Evolutionary conservation across 2,888 invertebrate species (phyloP).

Genomic region (Nasonovia ribisnigri): DNA sequence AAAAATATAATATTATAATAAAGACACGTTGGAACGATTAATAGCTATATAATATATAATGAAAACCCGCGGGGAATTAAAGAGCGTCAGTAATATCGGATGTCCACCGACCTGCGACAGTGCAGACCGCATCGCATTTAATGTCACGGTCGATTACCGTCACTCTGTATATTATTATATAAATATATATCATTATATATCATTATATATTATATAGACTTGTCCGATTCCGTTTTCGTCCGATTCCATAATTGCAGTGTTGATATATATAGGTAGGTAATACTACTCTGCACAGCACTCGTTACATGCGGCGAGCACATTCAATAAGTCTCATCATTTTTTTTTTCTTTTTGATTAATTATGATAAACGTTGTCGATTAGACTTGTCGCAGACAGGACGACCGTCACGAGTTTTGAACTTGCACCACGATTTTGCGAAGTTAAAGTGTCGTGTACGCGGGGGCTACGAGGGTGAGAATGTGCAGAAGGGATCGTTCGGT

Average conservation of each 20-base stretch:
- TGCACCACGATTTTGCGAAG: neutral
- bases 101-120: slow-evolving; percentile 32
- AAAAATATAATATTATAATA: neutral
- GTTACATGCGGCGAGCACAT: neutral
- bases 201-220: neutral
- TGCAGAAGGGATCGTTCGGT: neutral
- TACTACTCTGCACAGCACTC: neutral
- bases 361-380: neutral
- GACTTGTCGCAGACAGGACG: slow-evolving; percentile 12
- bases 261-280: neutral
- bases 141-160: slow-evolving; percentile 43
- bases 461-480: neutral
- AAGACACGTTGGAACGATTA: neutral
- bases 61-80: neutral
- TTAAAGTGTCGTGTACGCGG: neutral
- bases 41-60: neutral
- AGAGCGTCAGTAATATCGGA: slow-evolving; percentile 25
- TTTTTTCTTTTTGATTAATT: neutral
- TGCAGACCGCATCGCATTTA: slow-evolving; percentile 26
- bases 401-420: neutral
- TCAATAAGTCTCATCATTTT: neutral
- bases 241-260: neutral
- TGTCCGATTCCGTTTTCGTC: neutral
- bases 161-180: neutral
- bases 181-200: neutral